Conservation (phyloP, 2,888 invertebrate species). For the Geotrupes spiniger region DNA sequence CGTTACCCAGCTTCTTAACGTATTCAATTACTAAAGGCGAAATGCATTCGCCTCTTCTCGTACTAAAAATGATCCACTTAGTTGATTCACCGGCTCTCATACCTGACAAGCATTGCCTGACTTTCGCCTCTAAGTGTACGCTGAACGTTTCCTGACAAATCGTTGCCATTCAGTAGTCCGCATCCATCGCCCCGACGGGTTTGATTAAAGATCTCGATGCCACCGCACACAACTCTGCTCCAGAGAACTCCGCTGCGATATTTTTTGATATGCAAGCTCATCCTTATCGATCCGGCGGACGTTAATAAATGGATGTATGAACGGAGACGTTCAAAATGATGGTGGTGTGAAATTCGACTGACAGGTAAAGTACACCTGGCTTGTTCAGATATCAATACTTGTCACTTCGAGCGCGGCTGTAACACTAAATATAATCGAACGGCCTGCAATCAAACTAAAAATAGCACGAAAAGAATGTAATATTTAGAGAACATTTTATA, state of each 20-base stretch:
- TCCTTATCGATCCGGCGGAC: conserved; percentile 20
- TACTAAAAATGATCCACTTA: conserved; percentile 43
- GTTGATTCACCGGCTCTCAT: conserved; percentile 31
- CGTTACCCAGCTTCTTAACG: conserved; percentile 24
- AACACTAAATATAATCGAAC: no score
- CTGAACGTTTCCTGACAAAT: conserved; percentile 27
- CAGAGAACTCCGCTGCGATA: no score
- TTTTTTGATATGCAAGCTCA: conserved; percentile 3
- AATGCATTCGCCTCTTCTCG: conserved; percentile 27
- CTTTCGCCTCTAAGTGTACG: conserved; percentile 20
- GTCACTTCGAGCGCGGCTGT: no score
- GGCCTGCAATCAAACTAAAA: no score
- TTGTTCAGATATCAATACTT: no score
- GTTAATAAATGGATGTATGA: conserved; percentile 10
- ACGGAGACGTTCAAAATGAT: no score
- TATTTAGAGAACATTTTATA: no score
- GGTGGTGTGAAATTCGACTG: no score
- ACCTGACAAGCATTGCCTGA: conserved; percentile 22
- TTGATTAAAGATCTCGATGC: conserved; percentile 11
- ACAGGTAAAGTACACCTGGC: no score
- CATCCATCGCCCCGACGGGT: conserved; percentile 20
- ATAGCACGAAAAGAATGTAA: no score
- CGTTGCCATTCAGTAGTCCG: conserved; percentile 20
- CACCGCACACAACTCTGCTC: no score
- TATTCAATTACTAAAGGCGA: conserved; percentile 32